Conservation (phyloP, 2,888 invertebrate species). For the Alloscopus bannaensis region DNA sequence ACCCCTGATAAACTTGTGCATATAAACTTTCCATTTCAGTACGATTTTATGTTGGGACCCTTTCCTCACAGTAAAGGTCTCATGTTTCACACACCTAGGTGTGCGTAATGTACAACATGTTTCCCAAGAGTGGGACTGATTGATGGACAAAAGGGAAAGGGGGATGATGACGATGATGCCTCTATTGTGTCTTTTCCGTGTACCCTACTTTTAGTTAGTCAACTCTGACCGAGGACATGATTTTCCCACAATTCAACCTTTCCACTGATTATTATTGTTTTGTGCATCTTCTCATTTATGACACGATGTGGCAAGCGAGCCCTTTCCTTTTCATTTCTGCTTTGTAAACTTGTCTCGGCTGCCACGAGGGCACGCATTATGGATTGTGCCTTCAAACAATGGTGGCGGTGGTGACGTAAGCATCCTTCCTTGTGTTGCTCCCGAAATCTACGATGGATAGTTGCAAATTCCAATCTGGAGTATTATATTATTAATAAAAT, state of each 20-base stretch:
- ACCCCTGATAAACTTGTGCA: not conserved
- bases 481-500: too few relatives aligned
- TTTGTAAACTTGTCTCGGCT: too few relatives aligned
- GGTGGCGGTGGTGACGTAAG: too few relatives aligned
- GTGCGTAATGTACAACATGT: too few relatives aligned
- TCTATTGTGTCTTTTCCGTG: constrained; percentile 13
- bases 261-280: not conserved
- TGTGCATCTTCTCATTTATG: not conserved
- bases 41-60: constrained; percentile 6
- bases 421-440: too few relatives aligned
- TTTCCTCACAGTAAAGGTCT: too few relatives aligned
- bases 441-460: too few relatives aligned
- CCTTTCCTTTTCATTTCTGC: not conserved
- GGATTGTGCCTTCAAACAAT: too few relatives aligned
- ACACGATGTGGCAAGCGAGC: not conserved
- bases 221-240: not conserved
- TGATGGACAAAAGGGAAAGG: constrained; percentile 15
- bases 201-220: not conserved
- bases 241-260: not conserved
- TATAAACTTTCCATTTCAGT: constrained; percentile 33
- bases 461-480: too few relatives aligned
- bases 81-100: too few relatives aligned
- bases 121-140: constrained; percentile 4
- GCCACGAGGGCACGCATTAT: too few relatives aligned
- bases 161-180: not conserved